These are phyloP conservation scores for Pluvialis apricaria DNA, from an alignment of 2,113 vertebrate genomes.

Conservation along the genomic window DNA sequence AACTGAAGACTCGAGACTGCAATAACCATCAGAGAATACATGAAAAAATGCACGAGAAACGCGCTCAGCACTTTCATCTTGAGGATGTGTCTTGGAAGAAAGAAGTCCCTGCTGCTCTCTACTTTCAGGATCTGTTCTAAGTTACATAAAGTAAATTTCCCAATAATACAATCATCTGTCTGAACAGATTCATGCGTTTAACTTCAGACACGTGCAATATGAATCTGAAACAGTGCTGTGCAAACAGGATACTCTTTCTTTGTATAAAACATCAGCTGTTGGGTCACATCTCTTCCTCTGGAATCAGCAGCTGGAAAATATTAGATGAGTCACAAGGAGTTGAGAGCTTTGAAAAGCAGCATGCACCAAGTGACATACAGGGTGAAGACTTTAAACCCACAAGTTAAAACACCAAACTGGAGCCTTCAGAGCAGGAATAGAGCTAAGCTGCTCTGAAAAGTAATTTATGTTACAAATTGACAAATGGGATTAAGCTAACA, in stretches of 20 bases:
- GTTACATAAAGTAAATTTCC: not conserved
- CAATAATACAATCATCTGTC: not conserved
- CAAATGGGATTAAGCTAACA: not conserved
- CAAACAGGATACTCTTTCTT: constrained; percentile 42
- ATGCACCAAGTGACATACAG: not conserved
- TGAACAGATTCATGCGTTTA: not conserved
- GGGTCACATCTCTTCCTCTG: constrained; percentile 28
- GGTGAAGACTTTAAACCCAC: not conserved
- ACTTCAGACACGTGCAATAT: not conserved
- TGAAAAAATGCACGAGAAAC: not conserved
- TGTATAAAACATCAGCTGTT: constrained; percentile 28
- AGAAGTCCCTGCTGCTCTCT: not conserved
- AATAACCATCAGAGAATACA: not conserved
- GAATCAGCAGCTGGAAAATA: constrained; percentile 45
- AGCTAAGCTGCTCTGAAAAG: not conserved
- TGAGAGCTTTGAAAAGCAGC: not conserved
- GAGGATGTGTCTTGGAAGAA: not conserved
- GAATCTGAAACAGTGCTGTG: not conserved
- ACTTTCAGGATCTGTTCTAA: not conserved
- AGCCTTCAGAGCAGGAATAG: not conserved
- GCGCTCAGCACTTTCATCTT: not conserved
- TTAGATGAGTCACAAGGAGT: constrained; percentile 28
- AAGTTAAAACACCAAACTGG: not conserved
- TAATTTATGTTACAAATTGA: not conserved
- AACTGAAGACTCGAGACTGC: not conserved